These are phyloP conservation scores for Hybos culiciformis DNA, from an alignment of 2,888 invertebrate genomes.

Conservation along the genomic window DNA sequence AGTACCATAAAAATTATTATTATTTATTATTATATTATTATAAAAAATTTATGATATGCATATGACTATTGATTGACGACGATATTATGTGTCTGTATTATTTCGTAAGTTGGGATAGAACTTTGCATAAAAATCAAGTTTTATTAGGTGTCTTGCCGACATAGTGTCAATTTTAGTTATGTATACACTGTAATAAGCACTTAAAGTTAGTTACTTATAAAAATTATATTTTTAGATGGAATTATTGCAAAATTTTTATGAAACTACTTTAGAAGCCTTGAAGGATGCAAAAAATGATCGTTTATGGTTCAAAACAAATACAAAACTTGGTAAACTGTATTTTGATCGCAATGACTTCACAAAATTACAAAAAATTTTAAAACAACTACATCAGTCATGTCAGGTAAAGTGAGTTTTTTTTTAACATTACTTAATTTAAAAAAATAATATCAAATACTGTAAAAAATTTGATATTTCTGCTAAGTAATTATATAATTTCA, in stretches of 20 bases:
- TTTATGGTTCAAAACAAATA: slow-evolving; percentile 99
- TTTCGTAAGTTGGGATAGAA: neutral
- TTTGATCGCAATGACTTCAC: slow-evolving; percentile 91
- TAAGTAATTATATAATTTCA: too few species aligned
- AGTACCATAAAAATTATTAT: slow-evolving; percentile 16
- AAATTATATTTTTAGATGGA: slow-evolving; percentile 60
- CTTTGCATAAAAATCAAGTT: neutral
- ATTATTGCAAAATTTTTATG: slow-evolving; percentile 94
- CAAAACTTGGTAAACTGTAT: slow-evolving; percentile 94
- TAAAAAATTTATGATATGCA: neutral
- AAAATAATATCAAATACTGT: neutral
- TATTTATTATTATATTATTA: neutral
- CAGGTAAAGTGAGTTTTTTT: slow-evolving; percentile 44
- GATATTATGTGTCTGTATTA: too few species aligned
- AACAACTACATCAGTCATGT: slow-evolving; percentile 93
- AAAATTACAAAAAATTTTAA: slow-evolving; percentile 89
- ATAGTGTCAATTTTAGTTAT: slow-evolving; percentile 2
- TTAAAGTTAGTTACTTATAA: neutral
- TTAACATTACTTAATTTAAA: neutral
- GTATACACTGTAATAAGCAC: neutral
- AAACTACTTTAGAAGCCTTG: slow-evolving; percentile 84
- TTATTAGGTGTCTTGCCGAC: neutral
- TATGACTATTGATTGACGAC: too few species aligned
- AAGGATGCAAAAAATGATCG: slow-evolving; percentile 98
- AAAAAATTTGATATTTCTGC: neutral